Evolutionary conservation across 2,888 invertebrate genomes (phyloP).

Genomic region (Reticulitermes lucifugus): DNA sequence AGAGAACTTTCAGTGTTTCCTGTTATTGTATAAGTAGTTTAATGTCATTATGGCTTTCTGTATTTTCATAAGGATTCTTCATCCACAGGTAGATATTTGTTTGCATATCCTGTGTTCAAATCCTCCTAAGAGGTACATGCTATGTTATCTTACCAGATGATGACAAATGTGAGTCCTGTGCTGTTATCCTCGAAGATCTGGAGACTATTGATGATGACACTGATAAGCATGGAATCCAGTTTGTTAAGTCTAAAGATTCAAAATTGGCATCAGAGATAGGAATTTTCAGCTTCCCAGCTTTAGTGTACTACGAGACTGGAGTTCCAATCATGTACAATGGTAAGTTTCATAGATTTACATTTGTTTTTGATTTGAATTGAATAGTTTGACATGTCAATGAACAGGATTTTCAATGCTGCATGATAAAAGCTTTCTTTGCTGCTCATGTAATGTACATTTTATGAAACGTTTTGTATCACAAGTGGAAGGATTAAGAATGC

Average conservation of each 20-base stretch:
- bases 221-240: slow-evolving; percentile 92
- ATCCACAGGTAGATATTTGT: background rate
- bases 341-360: slow-evolving; percentile 66
- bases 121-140: background rate
- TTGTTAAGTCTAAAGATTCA: slow-evolving; percentile 92
- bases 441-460: too few species aligned
- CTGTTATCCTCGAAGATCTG: slow-evolving; percentile 85
- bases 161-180: slow-evolving; percentile 87
- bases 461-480: too few species aligned
- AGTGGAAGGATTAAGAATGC: too few species aligned
- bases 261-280: slow-evolving; percentile 91
- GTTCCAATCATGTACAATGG: slow-evolving; percentile 96
- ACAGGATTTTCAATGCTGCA: too few species aligned
- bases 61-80: background rate
- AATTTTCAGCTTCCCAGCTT: slow-evolving; percentile 90
- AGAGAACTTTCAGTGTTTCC: too few species aligned
- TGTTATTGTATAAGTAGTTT: too few species aligned
- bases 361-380: background rate
- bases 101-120: background rate
- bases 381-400: too few species aligned
- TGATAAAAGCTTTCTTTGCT: too few species aligned
- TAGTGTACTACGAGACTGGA: slow-evolving; percentile 93
- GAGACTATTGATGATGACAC: slow-evolving; percentile 95
- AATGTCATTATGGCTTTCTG: too few species aligned
- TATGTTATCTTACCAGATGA: slow-evolving; percentile 69